Base-by-base conservation (phyloP, 2,888 invertebrate species). In the Caenorhabditis angaria region DNA sequence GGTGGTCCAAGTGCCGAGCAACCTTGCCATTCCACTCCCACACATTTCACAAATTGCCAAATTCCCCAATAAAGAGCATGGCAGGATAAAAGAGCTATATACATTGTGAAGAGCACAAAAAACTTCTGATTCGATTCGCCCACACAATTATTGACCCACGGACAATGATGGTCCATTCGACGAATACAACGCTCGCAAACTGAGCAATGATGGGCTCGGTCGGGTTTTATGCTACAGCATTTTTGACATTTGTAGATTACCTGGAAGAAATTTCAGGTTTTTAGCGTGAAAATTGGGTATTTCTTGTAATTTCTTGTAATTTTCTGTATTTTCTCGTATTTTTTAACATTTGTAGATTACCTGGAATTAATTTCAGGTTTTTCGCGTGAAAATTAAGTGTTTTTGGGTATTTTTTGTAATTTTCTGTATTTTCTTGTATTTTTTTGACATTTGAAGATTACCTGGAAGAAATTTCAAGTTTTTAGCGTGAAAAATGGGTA, bases 71-170 rank as follows among this genome's bases (percentile, higher is more conserved):
- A 92, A 82, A 99, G 91, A 18, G 97, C 93, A 90, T 99, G 97
- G 78, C 94, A 90, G 56, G 97, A 97, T 89, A 97, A 93, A 63
- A 93, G 91, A n/a, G 97, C 97, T 85, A 99, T 97, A 89, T 99
- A 99, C 88, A 99, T 93, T 76, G 95, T 96, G 89, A 99, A 99
- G 64, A 99, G 91, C 67, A 99, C 96, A 90, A 99, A 99, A 90
- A 93, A 99, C 89, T 99, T 99, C 90, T 99, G 99, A 90, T 99
- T 99, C 88, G 93, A 94, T 89, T 97, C 97, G 24, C 99, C 99
- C 1, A 99, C 96, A 89, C 99, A 99, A 88, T 99, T 99, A 88
- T 99, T 99, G 10, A 99, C 89, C 87, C 87, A 88, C 10, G 78
- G 97, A 89, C 93, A 93, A 87, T 93, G 93, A 88, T 93, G 93